Percentiles rank a stretch among this genome's conserved stretches.
These are phyloP conservation scores for Heterohyrax brucei DNA, from an alignment of 2,797 vertebrate genomes.

Conservation along the genomic window DNA sequence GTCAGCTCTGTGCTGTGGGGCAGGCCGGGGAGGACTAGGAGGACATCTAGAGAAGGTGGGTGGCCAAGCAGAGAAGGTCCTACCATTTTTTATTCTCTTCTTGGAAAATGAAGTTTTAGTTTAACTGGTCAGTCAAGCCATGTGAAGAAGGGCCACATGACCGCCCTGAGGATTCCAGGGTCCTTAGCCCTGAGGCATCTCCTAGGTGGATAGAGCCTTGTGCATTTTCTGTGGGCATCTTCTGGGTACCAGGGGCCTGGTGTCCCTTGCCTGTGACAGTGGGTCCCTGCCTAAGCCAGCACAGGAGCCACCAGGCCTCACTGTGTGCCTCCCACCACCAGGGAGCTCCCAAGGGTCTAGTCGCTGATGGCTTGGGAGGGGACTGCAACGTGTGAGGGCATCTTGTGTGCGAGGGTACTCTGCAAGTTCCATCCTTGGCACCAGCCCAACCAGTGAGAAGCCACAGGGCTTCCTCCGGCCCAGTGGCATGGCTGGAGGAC, in stretches of 20 bases:
- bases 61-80: too few species aligned
- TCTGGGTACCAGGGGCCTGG: not conserved
- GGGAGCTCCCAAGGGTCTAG: not conserved
- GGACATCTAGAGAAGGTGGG: not conserved
- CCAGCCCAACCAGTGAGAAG: slow-evolving; percentile 50
- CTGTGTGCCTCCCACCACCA: not conserved
- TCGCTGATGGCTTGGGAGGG: not conserved
- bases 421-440: slow-evolving; percentile 60
- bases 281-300: not conserved
- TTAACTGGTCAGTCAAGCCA: not conserved
- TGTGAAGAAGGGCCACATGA: not conserved
- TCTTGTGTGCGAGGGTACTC: not conserved
- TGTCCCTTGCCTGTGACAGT: not conserved
- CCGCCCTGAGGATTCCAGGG: not conserved
- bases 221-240: fast-evolving
- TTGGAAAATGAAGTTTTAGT: not conserved
- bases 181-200: not conserved
- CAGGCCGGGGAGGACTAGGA: not conserved
- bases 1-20: not conserved
- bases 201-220: not conserved
- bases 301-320: fast-evolving
- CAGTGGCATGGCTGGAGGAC: not conserved
- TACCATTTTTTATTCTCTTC: not conserved
- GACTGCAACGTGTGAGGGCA: not conserved
- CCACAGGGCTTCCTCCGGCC: slow-evolving; percentile 63